Evolutionary conservation across 35 echinoderm and acorn worm genomes (phyloP).

Genomic region (Apostichopus parvimensis): DNA sequence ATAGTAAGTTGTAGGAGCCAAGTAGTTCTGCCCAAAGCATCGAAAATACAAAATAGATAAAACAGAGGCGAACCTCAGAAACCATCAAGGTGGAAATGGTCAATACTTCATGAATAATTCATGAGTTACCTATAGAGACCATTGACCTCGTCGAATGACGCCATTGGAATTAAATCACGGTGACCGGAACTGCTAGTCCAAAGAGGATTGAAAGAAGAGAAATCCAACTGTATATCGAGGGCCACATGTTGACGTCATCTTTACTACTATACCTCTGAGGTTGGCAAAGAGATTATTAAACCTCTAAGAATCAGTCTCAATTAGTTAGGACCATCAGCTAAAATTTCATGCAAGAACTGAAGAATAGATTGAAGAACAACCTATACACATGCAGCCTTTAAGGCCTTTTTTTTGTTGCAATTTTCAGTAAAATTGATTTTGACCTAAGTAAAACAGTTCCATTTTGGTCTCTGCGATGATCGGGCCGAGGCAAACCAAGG

Average conservation of each 20-base stretch:
- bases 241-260: neutral
- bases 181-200: constrained; percentile 16
- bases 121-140: constrained; percentile 17
- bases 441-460: no score
- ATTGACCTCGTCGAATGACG: constrained; percentile 15
- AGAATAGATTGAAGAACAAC: neutral
- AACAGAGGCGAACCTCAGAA: neutral
- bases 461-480: no score
- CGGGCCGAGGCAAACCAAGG: no score
- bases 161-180: constrained; percentile 6
- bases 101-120: constrained; percentile 36
- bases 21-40: no score
- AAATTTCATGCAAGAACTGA: neutral
- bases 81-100: constrained; percentile 14
- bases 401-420: no score
- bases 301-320: neutral
- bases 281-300: neutral
- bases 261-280: neutral
- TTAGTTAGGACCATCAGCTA: neutral
- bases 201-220: constrained; percentile 21
- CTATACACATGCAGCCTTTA: no score
- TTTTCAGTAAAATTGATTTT: no score
- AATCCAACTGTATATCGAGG: neutral
- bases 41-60: no score
- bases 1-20: no score